Evolutionary conservation across 2,113 vertebrate species (phyloP), one percentile per base, ranked within the genome.

Genomic region (Podiceps cristatus): DNA sequence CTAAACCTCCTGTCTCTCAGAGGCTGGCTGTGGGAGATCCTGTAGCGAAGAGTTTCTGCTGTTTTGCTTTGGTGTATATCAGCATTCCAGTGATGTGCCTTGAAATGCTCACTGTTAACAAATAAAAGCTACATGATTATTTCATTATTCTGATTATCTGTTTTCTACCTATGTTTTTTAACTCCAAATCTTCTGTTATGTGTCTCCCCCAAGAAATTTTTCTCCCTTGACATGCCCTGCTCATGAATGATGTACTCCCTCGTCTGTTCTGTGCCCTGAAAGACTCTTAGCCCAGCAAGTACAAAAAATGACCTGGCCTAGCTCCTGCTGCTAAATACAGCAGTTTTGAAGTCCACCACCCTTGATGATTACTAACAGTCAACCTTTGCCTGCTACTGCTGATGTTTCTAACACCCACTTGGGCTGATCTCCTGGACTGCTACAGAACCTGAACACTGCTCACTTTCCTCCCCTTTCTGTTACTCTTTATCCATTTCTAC

Each of bases 41-140:
- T 50, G 8, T 1, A 62, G 10, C 6, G 10, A 69, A 25, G 0
- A 31, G 29, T n/a, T 92, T 66, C 50, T 85, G 44, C 4, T 8
- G 0, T 6, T 13, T 8, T 67, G 25, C 23, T 75, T 52, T 1
- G 1, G 13, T 13, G 7, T 28, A 45, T 16, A 33, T 14, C 31
- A 67, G 18, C 6, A 6, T 71, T 63, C 42, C 22, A 66, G 19
- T 9, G 19, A 59, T 3, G 11, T 11, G 12, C 17, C 58, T 42
- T 52, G 44, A 93, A 91, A 76, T 19, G 6, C 8, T 81, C 59
- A 22, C 42, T n/a, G 22, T 24, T n/a, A 85, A 31, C 7, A 90
- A 50, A 29, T 9, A 68, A 66, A 76, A 90, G 5, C n/a, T 40
- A 66, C 4, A 3, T 6, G 3, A 45, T 40, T 74, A 27, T 60